Percentiles rank a stretch among this genome's conserved stretches.
phyloP scores from a whole-genome alignment of 2,888 invertebrate species.

The Lysandra bellargus region DNA sequence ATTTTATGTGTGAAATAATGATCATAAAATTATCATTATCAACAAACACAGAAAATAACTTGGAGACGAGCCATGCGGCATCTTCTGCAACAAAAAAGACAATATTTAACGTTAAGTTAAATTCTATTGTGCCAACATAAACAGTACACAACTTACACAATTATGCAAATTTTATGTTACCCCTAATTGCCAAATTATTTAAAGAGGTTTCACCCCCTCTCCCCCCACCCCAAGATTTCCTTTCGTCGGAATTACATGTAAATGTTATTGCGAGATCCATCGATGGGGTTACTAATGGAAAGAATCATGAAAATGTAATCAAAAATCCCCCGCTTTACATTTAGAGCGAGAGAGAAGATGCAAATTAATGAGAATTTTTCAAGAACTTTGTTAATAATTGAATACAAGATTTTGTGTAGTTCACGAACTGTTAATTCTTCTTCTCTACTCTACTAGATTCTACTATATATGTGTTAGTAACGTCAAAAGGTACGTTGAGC shows the following conservation, averaged over 20 bases:
- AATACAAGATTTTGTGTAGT: not conserved
- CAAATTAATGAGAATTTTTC: not conserved
- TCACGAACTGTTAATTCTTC: too few species aligned
- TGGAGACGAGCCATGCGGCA: not conserved
- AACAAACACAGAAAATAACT: not conserved
- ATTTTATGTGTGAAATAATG: too few species aligned
- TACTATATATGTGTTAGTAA: too few species aligned
- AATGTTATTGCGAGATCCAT: conserved; percentile 65
- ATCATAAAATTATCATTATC: not conserved
- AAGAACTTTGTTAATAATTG: conserved; percentile 12
- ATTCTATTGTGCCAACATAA: conserved; percentile 72
- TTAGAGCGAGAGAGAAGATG: conserved; percentile 20
- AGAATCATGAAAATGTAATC: conserved; percentile 57
- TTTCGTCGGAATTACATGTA: conserved; percentile 68
- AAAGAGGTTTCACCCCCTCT: conserved; percentile 75
- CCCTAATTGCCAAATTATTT: conserved; percentile 80
- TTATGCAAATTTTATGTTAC: conserved; percentile 78
- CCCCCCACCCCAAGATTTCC: conserved; percentile 57
- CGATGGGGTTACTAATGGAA: conserved; percentile 56
- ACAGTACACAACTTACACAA: conserved; percentile 73
- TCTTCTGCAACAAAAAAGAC: conserved; percentile 21
- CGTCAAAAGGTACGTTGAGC: too few species aligned
- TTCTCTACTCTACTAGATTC: too few species aligned
- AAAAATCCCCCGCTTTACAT: conserved; percentile 37
- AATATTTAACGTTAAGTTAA: conserved; percentile 45